Evolutionary conservation across 1,140 invertebrate species (phyloP), one percentile per base, ranked within the genome.

Genomic region (Nebria ingens): DNA sequence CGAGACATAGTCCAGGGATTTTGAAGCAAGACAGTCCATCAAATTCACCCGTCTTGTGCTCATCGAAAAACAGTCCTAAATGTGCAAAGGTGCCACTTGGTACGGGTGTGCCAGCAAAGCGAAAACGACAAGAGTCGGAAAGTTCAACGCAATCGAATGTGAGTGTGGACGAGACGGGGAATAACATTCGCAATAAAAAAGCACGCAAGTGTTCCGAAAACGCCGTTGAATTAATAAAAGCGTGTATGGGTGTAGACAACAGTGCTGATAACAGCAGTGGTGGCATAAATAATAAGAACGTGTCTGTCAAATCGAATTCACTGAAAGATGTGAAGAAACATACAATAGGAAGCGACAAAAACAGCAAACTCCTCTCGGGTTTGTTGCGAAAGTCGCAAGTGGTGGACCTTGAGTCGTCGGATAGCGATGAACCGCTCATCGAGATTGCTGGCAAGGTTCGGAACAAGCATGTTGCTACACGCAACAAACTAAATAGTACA

Each of bases 381-480:
- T 17, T 13, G 17, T 17, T 49, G 42, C 42, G 19, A 6, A 15
- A 49, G 42, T 13, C 42, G 6, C 13, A 49, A 17, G 52, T 19
- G 6, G 23, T 56, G 56, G 59, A 73, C 15, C 76, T 80, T 56
- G 80, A 82, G 52, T 80, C 79, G 17, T 87, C 84, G 20, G 87
- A 87, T 61, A 87, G 86, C 61, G 86, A 88, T 67, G 86, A 89
- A 69, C 86, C 86, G 50, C 73, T 88, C 19, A 85, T 85, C 60
- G 83, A 85, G 63, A 75, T 81, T 23, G 75, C 79, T 9, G 84
- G 80, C 50, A 88, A 87, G 71, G 78, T 81, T 56, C 70, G 79
- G 15, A 79, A 79, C 61, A 73, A 69, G 4, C 67, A 68, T 13
- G 53, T 53, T 9, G 19, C 19, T 11, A 53, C 9, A 13, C 58